Evolutionary conservation across 2,888 invertebrate species (phyloP), one percentile per base, ranked within the genome.

Genomic region (Agrypnus murinus): DNA sequence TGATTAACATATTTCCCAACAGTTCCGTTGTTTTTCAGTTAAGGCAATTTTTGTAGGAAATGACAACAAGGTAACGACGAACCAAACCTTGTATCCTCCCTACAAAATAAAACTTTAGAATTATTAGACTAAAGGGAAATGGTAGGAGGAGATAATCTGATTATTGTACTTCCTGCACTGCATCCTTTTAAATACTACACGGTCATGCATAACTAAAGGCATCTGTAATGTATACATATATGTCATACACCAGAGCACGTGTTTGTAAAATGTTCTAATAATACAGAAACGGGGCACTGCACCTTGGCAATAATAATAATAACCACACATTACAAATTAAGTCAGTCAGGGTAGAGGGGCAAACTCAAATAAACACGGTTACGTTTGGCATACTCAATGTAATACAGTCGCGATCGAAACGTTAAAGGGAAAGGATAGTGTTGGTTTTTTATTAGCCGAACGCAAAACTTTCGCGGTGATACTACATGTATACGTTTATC

Each of bases 381-480:
- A 57, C 17, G 57, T 36, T 57, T 38, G 32, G 36, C 32, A 14
- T 10, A 25, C 32, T 53, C 19, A 17, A n/a, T n/a, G n/a, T 25
- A 38, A 40, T 40, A 38, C 38, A 58, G 58, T 43, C 58, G 55
- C 14, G 34, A 55, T 58, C 43, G 43, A 38, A 58, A 14, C 58
- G 40, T 12, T 25, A 25, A 25, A 5, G 5, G 25, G 25, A n/a
- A n/a, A n/a, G n/a, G n/a, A n/a, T n/a, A 25, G 25, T 25, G 5
- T 25, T 3, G 5, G 25, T 25, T 3, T 5, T 25, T 3, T 5
- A n/a, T 8, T 38, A 38, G 25, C 25, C 5, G 38, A 2, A 12
- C 10, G 34, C 14, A 10, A 43, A 38, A 58, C 58, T 58, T 58
- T 40, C 58, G 58, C 58, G 7, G 31, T n/a, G n/a, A n/a, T 25